phyloP scores from a whole-genome alignment of 2,888 invertebrate species.

The Sinhomidia bicolor region DNA sequence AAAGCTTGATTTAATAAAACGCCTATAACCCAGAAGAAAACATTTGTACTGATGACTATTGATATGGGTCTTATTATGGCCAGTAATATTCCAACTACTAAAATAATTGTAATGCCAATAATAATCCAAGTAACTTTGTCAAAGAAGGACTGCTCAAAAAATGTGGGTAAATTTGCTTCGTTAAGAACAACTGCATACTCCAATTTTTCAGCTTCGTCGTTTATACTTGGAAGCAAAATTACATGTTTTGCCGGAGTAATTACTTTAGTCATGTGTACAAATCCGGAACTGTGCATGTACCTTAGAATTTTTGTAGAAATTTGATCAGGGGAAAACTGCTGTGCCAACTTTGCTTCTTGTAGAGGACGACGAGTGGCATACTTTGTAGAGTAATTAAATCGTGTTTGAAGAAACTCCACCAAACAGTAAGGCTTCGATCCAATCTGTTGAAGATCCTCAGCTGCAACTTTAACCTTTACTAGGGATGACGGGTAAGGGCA shows the following conservation, averaged over 20 bases:
- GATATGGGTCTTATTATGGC: not conserved
- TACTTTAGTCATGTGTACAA: too few relatives aligned
- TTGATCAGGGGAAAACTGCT: not conserved
- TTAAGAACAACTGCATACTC: not conserved
- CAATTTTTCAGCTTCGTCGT: not conserved
- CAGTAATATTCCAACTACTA: not conserved
- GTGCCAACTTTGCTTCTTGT: not conserved
- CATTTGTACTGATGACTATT: not conserved
- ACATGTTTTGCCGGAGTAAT: not conserved
- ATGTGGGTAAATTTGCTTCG: not conserved
- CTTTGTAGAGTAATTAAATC: not conserved
- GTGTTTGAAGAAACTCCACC: not conserved
- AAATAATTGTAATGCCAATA: not conserved
- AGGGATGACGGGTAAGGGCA: not conserved
- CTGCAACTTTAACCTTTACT: not conserved
- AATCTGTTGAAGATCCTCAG: not conserved
- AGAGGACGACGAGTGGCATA: too few relatives aligned
- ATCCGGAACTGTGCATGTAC: not conserved
- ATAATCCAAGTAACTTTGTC: not conserved
- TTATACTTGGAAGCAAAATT: not conserved
- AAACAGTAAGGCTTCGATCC: not conserved
- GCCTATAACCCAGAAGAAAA: not conserved
- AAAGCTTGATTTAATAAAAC: not conserved
- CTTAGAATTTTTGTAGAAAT: not conserved
- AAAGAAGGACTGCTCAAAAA: not conserved